Conservation (phyloP, 2,113 vertebrate species). For the Myocastor coypus region DNA sequence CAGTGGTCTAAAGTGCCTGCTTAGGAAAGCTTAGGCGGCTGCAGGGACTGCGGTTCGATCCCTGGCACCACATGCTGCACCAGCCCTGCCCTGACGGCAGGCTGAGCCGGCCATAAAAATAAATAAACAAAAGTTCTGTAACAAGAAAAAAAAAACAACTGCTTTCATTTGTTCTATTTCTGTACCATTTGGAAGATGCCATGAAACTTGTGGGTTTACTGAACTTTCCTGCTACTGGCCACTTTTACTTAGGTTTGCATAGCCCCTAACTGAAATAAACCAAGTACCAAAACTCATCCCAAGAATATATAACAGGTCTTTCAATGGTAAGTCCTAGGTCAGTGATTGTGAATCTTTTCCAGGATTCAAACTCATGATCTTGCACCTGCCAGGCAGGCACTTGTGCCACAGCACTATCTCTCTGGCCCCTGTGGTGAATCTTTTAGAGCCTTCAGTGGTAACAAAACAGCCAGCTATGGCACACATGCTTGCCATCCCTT, state of each 20-base stretch:
- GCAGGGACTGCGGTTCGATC: too few relatives aligned
- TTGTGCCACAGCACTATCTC: too few relatives aligned
- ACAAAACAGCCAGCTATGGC: background rate
- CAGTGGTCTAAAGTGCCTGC: too few relatives aligned
- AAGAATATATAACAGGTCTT: constrained; percentile 8
- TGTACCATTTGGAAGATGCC: constrained; percentile 29
- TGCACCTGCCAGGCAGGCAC: too few relatives aligned
- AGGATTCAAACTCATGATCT: too few relatives aligned
- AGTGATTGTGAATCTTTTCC: background rate
- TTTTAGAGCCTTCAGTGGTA: background rate
- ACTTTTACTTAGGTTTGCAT: constrained; percentile 40
- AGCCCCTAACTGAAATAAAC: constrained; percentile 47
- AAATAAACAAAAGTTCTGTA: too few relatives aligned
- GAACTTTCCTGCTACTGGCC: constrained; percentile 27
- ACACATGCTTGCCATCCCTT: background rate
- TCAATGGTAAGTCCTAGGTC: background rate
- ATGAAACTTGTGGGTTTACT: background rate
- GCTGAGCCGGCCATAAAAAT: too few relatives aligned
- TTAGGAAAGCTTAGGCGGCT: too few relatives aligned
- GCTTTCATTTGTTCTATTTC: constrained; percentile 55
- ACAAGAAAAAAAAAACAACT: too few relatives aligned
- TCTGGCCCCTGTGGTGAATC: background rate
- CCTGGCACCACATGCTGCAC: too few relatives aligned
- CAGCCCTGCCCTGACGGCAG: too few relatives aligned
- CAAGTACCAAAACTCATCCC: constrained; percentile 48